Conservation (phyloP, 2,797 vertebrate genomes). For the Labroides dimidiatus region DNA sequence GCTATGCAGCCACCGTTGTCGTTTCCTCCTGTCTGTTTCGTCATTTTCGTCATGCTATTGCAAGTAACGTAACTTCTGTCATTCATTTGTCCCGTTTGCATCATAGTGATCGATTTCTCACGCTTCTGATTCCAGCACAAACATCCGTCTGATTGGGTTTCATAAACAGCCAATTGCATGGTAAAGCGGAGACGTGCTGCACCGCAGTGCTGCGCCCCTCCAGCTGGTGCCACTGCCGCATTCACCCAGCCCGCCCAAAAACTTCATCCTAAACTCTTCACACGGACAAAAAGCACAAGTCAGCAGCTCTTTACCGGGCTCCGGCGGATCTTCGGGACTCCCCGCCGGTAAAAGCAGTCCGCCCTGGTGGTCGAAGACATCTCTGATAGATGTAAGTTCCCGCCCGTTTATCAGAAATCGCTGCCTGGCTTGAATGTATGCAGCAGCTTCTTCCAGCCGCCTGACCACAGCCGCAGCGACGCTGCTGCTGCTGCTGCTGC, state of each 20-base stretch:
- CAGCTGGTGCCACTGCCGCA: constrained; percentile 74
- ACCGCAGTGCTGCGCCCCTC: constrained; percentile 65
- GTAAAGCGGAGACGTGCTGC: constrained; percentile 70
- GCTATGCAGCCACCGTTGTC: constrained; percentile 5
- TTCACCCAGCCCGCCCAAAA: constrained; percentile 74
- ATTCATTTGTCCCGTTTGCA: constrained; percentile 51
- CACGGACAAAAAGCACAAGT: constrained; percentile 16
- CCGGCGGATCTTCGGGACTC: constrained; percentile 84
- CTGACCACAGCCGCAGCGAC: constrained; percentile 64
- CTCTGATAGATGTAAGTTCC: constrained; percentile 22
- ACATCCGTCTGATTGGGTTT: constrained; percentile 7
- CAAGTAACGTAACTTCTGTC: constrained; percentile 52
- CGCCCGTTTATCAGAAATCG: constrained; percentile 16
- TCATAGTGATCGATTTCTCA: not conserved
- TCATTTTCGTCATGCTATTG: not conserved
- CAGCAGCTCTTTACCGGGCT: constrained; percentile 86
- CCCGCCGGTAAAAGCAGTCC: constrained; percentile 83
- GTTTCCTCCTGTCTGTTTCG: not conserved
- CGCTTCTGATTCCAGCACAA: not conserved
- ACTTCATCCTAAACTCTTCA: constrained; percentile 76
- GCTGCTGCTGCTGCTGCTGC: constrained; percentile 41
- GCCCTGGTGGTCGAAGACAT: constrained; percentile 81
- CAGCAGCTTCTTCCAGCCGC: constrained; percentile 53
- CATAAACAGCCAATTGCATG: constrained; percentile 55
- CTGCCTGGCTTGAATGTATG: constrained; percentile 20